A percentile compares a stretch with the other conserved stretches of the same genome.
These are phyloP conservation scores for Lamellibrachia luymesi DNA, from an alignment of 1,140 invertebrate genomes.

Conservation along the genomic window DNA sequence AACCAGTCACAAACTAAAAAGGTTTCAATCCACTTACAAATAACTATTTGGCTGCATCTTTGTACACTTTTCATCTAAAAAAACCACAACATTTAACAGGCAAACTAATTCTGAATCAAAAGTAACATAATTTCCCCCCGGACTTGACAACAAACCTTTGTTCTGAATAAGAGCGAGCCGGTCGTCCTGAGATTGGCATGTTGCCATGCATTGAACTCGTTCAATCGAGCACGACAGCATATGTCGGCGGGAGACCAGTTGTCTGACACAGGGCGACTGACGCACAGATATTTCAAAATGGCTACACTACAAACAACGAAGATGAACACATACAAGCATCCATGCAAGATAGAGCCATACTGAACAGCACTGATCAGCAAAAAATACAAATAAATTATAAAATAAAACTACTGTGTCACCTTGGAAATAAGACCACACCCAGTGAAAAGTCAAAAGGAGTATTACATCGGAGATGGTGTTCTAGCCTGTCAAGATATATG, in stretches of 20 bases:
- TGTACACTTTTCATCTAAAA: not conserved
- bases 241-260: slow-evolving; percentile 62
- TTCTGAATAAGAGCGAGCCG: not conserved
- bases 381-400: not conserved
- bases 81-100: not conserved
- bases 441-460: not conserved
- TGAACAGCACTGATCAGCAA: no score
- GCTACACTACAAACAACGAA: slow-evolving; percentile 15
- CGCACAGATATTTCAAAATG: slow-evolving; percentile 20
- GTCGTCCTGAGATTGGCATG: not conserved
- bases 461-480: not conserved
- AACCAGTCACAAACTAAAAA: no score
- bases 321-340: not conserved
- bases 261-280: not conserved
- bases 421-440: not conserved
- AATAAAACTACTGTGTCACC: not conserved
- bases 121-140: not conserved
- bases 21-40: no score
- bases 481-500: not conserved
- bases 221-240: slow-evolving; percentile 67
- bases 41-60: no score
- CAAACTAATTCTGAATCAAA: not conserved
- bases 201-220: slow-evolving; percentile 83
- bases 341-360: no score
- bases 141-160: not conserved